Evolutionary conservation across 2,113 vertebrate genomes (phyloP).

Genomic region (Conger conger): DNA sequence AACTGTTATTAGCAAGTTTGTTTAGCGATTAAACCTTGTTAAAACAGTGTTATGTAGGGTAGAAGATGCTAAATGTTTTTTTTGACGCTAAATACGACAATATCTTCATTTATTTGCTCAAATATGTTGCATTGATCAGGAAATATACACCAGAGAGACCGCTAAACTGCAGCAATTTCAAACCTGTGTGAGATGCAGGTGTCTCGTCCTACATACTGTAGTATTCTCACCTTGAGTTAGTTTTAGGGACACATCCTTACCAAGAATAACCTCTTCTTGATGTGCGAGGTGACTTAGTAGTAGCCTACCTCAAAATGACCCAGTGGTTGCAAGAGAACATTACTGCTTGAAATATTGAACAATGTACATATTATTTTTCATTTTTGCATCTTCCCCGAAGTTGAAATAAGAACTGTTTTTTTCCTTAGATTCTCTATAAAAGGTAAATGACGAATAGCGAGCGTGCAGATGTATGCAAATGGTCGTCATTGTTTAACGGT

Average conservation of each 20-base stretch:
- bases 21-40: constrained; percentile 44
- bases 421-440: constrained; percentile 61
- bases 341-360: constrained; percentile 40
- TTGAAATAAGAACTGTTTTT: constrained; percentile 57
- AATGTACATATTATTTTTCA: constrained; percentile 49
- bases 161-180: not conserved
- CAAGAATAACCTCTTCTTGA: constrained; percentile 55
- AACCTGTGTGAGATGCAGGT: constrained; percentile 21
- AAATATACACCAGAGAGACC: not conserved
- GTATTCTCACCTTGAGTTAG: constrained; percentile 36
- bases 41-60: constrained; percentile 51
- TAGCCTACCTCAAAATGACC: constrained; percentile 45
- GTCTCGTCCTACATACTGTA: constrained; percentile 3
- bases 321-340: constrained; percentile 49
- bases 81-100: constrained; percentile 53
- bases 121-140: constrained; percentile 66
- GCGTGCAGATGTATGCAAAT: constrained; percentile 49
- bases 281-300: constrained; percentile 48
- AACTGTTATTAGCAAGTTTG: constrained; percentile 14
- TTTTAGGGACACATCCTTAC: constrained; percentile 45
- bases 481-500: constrained; percentile 69
- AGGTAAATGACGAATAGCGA: constrained; percentile 58
- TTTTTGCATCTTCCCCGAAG: constrained; percentile 57
- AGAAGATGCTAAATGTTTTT: constrained; percentile 46
- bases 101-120: constrained; percentile 50